These are phyloP conservation scores for Caranx ignobilis DNA, from an alignment of 2,113 vertebrate species.

Conservation along the genomic window DNA sequence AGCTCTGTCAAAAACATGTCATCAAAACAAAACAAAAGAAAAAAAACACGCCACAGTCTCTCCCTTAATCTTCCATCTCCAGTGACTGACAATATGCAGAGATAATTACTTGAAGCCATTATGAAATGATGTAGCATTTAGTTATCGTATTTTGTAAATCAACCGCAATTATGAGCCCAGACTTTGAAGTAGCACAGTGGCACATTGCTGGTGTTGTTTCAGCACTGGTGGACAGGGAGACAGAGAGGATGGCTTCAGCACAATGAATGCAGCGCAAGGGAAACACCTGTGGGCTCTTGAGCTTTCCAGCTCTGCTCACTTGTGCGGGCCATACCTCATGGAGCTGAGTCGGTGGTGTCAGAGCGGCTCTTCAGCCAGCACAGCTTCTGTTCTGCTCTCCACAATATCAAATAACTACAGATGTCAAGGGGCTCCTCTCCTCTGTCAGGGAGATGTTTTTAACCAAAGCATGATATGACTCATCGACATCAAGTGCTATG, in stretches of 20 bases:
- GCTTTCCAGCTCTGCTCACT: constrained; percentile 16
- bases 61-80: constrained; percentile 21
- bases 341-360: constrained; percentile 9
- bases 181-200: constrained; percentile 14
- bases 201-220: constrained; percentile 23
- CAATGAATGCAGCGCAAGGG: constrained; percentile 39
- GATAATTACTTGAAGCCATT: constrained; percentile 55
- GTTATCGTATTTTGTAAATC: constrained; percentile 57
- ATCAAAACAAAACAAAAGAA: constrained; percentile 19
- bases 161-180: constrained; percentile 29
- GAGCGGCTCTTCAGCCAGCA: constrained; percentile 38
- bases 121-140: constrained; percentile 37
- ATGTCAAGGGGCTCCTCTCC: constrained; percentile 26
- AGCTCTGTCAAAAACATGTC: constrained; percentile 28
- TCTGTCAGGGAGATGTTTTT: constrained; percentile 34
- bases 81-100: constrained; percentile 40
- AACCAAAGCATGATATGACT: constrained; percentile 34
- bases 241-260: constrained; percentile 53
- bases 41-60: neutral
- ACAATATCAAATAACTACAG: constrained; percentile 38
- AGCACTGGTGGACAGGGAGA: constrained; percentile 7
- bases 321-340: constrained; percentile 11
- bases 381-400: constrained; percentile 26
- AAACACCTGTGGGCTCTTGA: constrained; percentile 68
- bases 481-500: constrained; percentile 31